Evolutionary conservation across 2,888 invertebrate species (phyloP), one percentile per base, ranked within the genome.

Genomic region (Eilema griseolum): DNA sequence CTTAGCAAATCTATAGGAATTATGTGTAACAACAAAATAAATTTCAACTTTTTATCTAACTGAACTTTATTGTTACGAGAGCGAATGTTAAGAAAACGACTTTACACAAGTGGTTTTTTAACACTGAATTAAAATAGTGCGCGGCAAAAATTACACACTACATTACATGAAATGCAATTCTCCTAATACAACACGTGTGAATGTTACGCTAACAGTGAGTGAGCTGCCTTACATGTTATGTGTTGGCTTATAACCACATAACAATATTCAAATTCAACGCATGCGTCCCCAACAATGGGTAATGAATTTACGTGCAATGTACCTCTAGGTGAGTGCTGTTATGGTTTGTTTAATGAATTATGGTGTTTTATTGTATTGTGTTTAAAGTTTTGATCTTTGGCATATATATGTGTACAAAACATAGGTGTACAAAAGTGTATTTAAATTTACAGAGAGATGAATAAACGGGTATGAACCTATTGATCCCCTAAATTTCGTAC

Each of bases 241-340:
- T 26, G 62, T 24, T 16, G 28, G 20, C 20, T 46, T 31, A 33
- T 33, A 41, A 65, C 65, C 61, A 23, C 69, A 65, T 59, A 66
- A 66, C 69, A 31, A 56, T 65, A 70, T 70, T 70, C 56, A 65
- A 65, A 65, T 70, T 65, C 69, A 61, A 14, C 26, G 56, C 56
- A 57, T 61, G 52, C 7, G 60, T 24, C 26, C 66, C 46, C 14
- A 66, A 70, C 70, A 70, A 70, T 70, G 66, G 59, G 57, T 62
- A 67, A 70, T 70, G 56, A 41, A 56, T 66, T 31, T 37, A 63
- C 57, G 59, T 62, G 61, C 41, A 59, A 23, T 66, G 33, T 70
- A 46, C 41, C 57, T 16, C 20, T 52, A 31, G 61, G 52, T 65
- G 20, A 16, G 20, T 62, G 61, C 62, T 66, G 41, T 46, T 66